phyloP scores from a whole-genome alignment of 2,888 invertebrate species.

The Parelbella ahira region DNA sequence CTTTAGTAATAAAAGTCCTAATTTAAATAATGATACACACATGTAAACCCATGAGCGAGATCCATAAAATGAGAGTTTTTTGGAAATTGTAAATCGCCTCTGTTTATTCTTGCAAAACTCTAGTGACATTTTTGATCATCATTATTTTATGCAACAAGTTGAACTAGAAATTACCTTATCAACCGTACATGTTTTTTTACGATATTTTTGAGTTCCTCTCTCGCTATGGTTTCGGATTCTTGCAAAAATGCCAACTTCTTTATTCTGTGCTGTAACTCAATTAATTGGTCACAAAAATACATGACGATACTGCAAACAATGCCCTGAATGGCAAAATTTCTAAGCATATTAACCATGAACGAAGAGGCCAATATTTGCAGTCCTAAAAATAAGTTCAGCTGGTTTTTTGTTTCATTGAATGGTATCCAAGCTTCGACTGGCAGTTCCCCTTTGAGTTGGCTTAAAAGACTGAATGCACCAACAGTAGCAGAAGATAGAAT shows the following conservation, averaged over 20 bases:
- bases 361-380: slow-evolving; percentile 42
- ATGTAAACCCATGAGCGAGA: no score
- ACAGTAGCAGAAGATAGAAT: slow-evolving; percentile 36
- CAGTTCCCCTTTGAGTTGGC: slow-evolving; percentile 49
- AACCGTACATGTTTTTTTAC: slow-evolving; percentile 58
- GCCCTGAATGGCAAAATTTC: slow-evolving; percentile 59
- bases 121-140: no score
- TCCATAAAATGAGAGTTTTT: no score
- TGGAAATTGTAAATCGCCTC: no score
- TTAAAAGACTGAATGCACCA: slow-evolving; percentile 40
- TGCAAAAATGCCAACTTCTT: slow-evolving; percentile 40
- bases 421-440: slow-evolving; percentile 61
- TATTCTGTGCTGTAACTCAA: slow-evolving; percentile 46
- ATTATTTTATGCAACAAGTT: no score
- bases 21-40: no score
- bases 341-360: slow-evolving; percentile 45
- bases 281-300: slow-evolving; percentile 63
- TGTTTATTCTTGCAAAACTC: no score
- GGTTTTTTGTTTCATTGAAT: slow-evolving; percentile 48
- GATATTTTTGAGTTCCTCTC: slow-evolving; percentile 45
- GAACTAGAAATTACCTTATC: no score
- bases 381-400: slow-evolving; percentile 43
- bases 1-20: no score
- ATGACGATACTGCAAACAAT: slow-evolving; percentile 57
- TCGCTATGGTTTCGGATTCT: slow-evolving; percentile 36